Conservation (phyloP, 2,113 vertebrate species). For the Engraulis encrasicolus region DNA sequence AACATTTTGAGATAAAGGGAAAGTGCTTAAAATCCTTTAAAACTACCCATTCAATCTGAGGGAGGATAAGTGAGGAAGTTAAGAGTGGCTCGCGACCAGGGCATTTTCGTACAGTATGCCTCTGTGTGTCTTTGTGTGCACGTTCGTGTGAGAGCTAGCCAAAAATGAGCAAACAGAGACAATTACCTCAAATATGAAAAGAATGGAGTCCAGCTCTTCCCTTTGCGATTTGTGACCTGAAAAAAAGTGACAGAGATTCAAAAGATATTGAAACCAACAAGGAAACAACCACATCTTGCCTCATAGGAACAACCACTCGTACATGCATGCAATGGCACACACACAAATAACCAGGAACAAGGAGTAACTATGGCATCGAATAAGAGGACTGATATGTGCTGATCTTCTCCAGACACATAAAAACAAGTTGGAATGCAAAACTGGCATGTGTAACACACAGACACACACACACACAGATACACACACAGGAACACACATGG, state of each 20-base stretch:
- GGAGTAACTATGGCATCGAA: neutral
- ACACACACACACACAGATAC: neutral
- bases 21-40: no score
- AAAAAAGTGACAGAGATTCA: conserved; percentile 38
- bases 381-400: neutral
- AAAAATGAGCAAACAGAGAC: neutral
- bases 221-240: conserved; percentile 98
- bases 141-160: neutral
- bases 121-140: conserved; percentile 13
- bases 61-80: no score
- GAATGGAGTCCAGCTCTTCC: conserved; percentile 97
- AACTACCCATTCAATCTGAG: no score
- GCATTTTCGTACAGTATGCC: no score
- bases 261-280: neutral
- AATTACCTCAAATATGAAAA: conserved; percentile 99
- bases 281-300: neutral
- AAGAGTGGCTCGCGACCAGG: no score
- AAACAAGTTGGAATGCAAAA: neutral
- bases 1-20: no score
- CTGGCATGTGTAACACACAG: neutral
- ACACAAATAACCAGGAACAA: neutral
- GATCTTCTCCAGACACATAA: neutral
- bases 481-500: neutral
- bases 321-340: neutral
- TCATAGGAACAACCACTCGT: neutral